A percentile compares a stretch with the other conserved stretches of the same genome.
Evolutionary conservation across 1,140 invertebrate species (phyloP).

Genomic region (Aradophagus sp.): DNA sequence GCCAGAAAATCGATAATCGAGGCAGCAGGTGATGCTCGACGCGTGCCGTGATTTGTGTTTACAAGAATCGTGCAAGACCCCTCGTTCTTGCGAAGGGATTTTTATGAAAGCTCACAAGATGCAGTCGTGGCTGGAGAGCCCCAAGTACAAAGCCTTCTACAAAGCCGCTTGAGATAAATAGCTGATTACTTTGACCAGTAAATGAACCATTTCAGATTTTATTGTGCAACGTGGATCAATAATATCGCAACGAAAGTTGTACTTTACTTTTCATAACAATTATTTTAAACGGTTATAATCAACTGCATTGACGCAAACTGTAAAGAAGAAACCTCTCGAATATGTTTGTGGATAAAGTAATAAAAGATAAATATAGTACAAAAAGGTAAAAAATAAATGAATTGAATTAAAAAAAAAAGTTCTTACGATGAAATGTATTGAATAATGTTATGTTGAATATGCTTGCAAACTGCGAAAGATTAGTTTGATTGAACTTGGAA

Average conservation of each 20-base stretch:
- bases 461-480: no score
- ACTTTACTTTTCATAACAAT: neutral
- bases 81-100: constrained; percentile 52
- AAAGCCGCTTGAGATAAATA: constrained; percentile 7
- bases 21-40: constrained; percentile 66
- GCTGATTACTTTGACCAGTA: constrained; percentile 25
- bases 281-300: neutral
- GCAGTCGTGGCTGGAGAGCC: constrained; percentile 58
- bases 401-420: no score
- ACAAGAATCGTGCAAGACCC: constrained; percentile 60
- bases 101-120: constrained; percentile 56
- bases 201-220: constrained; percentile 9
- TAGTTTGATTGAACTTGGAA: no score
- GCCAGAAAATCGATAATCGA: constrained; percentile 68
- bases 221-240: neutral
- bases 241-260: no score
- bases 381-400: no score
- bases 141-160: neutral
- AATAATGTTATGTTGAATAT: no score
- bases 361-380: no score
- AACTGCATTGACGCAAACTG: no score
- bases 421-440: no score
- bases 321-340: no score
- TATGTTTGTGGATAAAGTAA: no score
- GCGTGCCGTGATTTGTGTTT: constrained; percentile 68